A percentile compares a stretch with the other conserved stretches of the same genome.
Evolutionary conservation across 2,888 invertebrate species (phyloP).

Genomic region (Caenorhabditis sp.): DNA sequence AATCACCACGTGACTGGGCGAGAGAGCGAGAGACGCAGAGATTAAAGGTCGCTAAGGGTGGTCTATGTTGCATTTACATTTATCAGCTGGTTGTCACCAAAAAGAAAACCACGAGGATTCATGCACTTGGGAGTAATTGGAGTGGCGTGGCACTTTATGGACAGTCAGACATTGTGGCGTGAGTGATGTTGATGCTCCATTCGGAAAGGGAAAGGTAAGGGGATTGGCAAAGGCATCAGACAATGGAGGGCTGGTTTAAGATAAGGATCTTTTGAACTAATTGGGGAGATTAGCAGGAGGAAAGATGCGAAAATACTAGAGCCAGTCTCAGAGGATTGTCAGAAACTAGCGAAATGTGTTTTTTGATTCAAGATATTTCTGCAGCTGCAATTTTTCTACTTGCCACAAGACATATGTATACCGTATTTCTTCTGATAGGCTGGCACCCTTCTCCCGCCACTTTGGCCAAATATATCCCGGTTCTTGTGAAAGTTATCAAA

Average conservation of each 20-base stretch:
- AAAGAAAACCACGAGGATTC: slow-evolving; percentile 28
- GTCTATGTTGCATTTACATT: slow-evolving; percentile 24
- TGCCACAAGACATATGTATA: too few relatives aligned
- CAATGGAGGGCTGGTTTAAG: not conserved
- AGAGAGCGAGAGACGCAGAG: slow-evolving; percentile 23
- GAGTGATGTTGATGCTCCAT: not conserved
- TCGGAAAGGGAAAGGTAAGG: not conserved
- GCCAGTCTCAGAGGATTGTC: too few relatives aligned
- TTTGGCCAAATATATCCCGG: too few relatives aligned
- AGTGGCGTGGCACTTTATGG: slow-evolving; percentile 15
- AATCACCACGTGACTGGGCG: slow-evolving; percentile 28
- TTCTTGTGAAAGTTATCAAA: too few relatives aligned
- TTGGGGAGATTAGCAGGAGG: too few relatives aligned
- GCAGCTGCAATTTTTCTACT: too few relatives aligned
- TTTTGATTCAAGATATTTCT: too few relatives aligned
- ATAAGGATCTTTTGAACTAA: too few relatives aligned
- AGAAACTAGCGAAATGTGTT: too few relatives aligned
- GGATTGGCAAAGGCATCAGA: not conserved
- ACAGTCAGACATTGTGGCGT: slow-evolving; percentile 21
- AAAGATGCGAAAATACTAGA: too few relatives aligned
- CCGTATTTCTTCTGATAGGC: too few relatives aligned
- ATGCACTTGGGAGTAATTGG: slow-evolving; percentile 11
- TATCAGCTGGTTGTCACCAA: slow-evolving; percentile 39
- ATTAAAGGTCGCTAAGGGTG: slow-evolving; percentile 32
- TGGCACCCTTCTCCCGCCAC: too few relatives aligned